Conservation (phyloP, 92 coral and sea anemone species). For the Ricordea florida region DNA sequence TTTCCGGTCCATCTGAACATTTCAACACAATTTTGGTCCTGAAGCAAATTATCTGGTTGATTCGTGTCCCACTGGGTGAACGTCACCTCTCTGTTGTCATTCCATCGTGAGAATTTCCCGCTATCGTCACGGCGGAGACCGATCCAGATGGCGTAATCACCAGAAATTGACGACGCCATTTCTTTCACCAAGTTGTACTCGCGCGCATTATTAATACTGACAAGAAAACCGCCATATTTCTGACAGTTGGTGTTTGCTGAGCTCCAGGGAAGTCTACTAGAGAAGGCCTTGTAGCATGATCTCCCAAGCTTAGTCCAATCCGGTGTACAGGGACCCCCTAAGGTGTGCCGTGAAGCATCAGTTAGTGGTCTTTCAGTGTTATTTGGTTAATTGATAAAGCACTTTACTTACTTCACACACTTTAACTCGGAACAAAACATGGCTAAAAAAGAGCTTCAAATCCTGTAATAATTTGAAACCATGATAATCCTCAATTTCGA, state of each 20-base stretch:
- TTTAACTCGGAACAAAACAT: too few relatives aligned
- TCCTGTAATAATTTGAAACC: too few relatives aligned
- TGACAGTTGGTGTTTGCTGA: constrained; percentile 17
- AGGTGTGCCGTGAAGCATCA: too few relatives aligned
- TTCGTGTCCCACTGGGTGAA: constrained; percentile 14
- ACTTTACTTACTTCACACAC: too few relatives aligned
- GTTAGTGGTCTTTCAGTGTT: too few relatives aligned
- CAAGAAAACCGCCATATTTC: constrained; percentile 15
- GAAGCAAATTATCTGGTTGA: constrained; percentile 19
- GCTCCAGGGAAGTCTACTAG: background rate
- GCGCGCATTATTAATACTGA: constrained; percentile 4
- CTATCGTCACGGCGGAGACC: constrained; percentile 24
- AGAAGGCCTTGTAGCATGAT: constrained; percentile 15
- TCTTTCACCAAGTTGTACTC: background rate
- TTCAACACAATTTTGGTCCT: constrained; percentile 23
- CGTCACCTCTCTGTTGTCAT: background rate
- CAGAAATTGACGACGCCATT: background rate
- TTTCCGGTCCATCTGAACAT: constrained; percentile 8
- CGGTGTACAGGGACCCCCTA: background rate
- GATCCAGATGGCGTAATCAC: constrained; percentile 33
- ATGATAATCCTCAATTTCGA: too few relatives aligned
- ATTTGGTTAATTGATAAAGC: too few relatives aligned
- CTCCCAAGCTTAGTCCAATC: constrained; percentile 2
- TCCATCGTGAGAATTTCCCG: constrained; percentile 12
- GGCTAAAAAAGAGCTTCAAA: too few relatives aligned